Percentiles rank a stretch among this genome's conserved stretches.
Conservation (phyloP, 2,113 vertebrate genomes). For the Chunga burmeisteri region DNA sequence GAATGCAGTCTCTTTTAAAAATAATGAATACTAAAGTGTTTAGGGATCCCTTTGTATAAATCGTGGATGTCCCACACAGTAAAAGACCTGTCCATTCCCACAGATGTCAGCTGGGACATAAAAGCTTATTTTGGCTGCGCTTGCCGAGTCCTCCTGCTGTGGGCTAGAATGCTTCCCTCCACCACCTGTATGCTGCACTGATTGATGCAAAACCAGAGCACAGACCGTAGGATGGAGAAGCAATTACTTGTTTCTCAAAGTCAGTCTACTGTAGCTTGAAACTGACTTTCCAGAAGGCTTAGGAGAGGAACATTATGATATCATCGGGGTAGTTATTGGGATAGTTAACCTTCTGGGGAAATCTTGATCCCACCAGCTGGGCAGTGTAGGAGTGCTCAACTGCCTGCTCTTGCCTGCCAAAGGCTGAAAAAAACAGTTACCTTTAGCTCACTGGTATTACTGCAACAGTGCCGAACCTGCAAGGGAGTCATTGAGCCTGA, state of each 20-base stretch:
- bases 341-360: neutral
- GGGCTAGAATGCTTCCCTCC: neutral
- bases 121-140: constrained; percentile 51
- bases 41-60: neutral
- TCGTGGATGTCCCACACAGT: neutral
- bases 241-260: neutral
- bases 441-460: neutral
- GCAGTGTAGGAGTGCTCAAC: neutral
- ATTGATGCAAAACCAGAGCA: neutral
- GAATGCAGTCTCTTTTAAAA: neutral
- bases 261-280: neutral
- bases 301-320: neutral
- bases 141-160: neutral
- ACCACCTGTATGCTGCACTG: constrained; percentile 19
- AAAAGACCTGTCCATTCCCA: constrained; percentile 23
- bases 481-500: neutral
- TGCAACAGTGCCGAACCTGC: neutral
- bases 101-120: constrained; percentile 17
- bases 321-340: neutral
- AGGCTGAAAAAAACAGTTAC: neutral
- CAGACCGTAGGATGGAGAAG: neutral
- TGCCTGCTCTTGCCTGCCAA: neutral
- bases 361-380: neutral
- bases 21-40: neutral
- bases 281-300: neutral